Base-by-base conservation (phyloP, 2,797 vertebrate genomes). In the Pseudotriccus pelzelni region DNA sequence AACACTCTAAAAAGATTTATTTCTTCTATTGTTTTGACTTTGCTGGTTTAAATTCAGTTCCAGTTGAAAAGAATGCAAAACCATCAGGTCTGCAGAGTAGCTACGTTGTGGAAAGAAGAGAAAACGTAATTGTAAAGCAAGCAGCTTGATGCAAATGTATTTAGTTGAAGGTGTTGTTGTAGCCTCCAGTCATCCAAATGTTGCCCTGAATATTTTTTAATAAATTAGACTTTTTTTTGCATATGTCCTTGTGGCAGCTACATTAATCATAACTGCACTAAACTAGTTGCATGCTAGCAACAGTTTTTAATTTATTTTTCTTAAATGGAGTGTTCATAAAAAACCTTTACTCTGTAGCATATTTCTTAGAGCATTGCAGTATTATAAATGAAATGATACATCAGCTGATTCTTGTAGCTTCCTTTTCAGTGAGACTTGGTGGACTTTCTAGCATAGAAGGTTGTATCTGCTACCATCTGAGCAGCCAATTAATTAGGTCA, bases 181-280 rank as follows among this genome's bases (percentile, higher is more conserved):
- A 82, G 78, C 90, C 87, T 96, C 24, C 19, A 86, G 72, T 62
- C 87, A 84, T 85, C 70, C 69, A 78, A 89, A 70, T 86, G 73
- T 85, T 91, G 25, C 90, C 53, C 64, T 89, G 59, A 95, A 73
- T 89, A 76, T 70, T 91, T 69, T 88, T 86, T 8, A 90, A 32
- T 77, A 91, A 90, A 86, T 69, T 73, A 67, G 46, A 41, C 12
- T 53, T 49, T 5, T 47, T 90, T 94, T 95, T 91, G 55, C 36
- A 28, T 91, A 77, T 86, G 32, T 87, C 12, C 14, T 94, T 56
- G 30, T 76, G 44, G 67, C 90, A 96, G 47, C 82, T 91, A 52
- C 55, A 41, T 95, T 89, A 72, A 69, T 93, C 87, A 83, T 84
- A 94, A 89, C 72, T 90, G 17, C 56, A 46, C 37, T 56, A 52